These are phyloP conservation scores for Scatophagus argus DNA, from an alignment of 2,113 vertebrate species.

Conservation along the genomic window DNA sequence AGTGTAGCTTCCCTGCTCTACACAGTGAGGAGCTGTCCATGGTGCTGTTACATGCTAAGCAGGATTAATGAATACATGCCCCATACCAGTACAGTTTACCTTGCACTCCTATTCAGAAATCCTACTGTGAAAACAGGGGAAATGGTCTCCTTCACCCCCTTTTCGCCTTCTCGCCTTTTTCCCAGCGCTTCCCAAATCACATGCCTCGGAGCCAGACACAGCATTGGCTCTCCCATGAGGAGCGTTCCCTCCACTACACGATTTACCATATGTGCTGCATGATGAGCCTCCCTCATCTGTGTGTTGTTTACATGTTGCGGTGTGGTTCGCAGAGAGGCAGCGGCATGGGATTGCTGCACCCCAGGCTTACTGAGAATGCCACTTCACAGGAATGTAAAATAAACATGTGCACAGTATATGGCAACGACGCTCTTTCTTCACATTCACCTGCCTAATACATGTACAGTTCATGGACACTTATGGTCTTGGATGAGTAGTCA, in stretches of 20 bases:
- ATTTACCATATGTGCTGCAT: conserved; percentile 10
- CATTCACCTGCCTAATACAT: background rate
- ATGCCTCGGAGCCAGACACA: conserved; percentile 37
- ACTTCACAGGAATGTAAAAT: conserved; percentile 52
- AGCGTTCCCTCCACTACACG: background rate
- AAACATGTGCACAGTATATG: conserved; percentile 21
- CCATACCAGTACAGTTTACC: conserved; percentile 24
- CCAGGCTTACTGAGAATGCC: conserved; percentile 18
- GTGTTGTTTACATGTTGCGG: conserved; percentile 59
- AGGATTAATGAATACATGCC: conserved; percentile 27
- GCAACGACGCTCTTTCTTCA: background rate
- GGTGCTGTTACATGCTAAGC: conserved; percentile 35
- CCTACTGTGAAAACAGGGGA: conserved; percentile 34
- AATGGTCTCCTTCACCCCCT: conserved; percentile 9
- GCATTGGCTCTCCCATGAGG: conserved; percentile 18
- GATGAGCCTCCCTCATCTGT: conserved; percentile 24
- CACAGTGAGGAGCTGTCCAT: conserved; percentile 29
- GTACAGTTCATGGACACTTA: conserved; percentile 18
- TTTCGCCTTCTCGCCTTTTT: background rate
- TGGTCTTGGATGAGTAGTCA: background rate
- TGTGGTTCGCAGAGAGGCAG: conserved; percentile 33
- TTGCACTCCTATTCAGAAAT: conserved; percentile 15
- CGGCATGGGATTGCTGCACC: conserved; percentile 32
- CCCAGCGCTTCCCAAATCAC: background rate
- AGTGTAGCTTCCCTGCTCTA: background rate